Evolutionary conservation across 2,113 vertebrate genomes (phyloP).

Genomic region (Vireo altiloquus): DNA sequence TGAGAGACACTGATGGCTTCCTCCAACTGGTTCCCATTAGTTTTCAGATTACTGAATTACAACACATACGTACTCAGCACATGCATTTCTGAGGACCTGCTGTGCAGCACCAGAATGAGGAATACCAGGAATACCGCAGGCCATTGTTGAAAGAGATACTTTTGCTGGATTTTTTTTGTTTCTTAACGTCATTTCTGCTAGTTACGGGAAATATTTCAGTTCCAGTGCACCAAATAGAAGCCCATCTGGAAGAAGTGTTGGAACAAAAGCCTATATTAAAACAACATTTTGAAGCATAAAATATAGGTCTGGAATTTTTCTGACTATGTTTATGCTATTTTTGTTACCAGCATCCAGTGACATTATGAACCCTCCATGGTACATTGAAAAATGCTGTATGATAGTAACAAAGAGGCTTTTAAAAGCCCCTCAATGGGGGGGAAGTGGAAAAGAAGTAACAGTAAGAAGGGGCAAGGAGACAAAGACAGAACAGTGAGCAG

Average conservation of each 20-base stretch:
- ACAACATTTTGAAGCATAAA: neutral
- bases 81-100: conserved; percentile 11
- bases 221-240: neutral
- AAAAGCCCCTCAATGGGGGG: neutral
- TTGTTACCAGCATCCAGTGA: neutral
- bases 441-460: neutral
- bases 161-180: neutral
- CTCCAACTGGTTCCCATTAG: conserved; percentile 46
- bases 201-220: neutral
- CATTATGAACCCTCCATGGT: neutral
- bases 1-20: neutral
- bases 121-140: conserved; percentile 19
- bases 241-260: neutral
- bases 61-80: conserved; percentile 41
- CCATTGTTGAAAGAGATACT: conserved; percentile 22
- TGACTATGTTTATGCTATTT: neutral
- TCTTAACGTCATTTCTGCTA: conserved; percentile 34
- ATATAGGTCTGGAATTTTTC: neutral
- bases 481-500: neutral
- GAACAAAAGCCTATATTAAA: conserved; percentile 22
- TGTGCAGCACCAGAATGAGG: neutral
- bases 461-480: neutral
- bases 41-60: conserved; percentile 33
- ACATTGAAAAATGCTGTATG: neutral
- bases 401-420: conserved; percentile 15